Evolutionary conservation across 2,113 vertebrate species (phyloP).

Genomic region (Lepus americanus): DNA sequence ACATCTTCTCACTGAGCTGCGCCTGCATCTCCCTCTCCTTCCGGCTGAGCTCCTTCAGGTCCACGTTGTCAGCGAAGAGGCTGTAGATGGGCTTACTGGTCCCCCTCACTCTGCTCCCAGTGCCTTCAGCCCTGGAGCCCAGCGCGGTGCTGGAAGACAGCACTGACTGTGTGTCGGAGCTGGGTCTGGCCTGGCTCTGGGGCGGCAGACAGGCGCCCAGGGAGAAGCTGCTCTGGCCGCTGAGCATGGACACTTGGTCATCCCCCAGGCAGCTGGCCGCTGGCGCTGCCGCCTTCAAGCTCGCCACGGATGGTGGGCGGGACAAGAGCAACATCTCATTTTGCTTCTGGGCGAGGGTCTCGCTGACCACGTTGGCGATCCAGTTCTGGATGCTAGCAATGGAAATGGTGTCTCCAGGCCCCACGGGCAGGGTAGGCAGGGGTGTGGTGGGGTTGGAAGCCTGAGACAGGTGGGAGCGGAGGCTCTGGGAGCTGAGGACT

Average conservation of each 20-base stretch:
- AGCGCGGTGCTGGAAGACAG: constrained; percentile 87
- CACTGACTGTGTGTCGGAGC: constrained; percentile 85
- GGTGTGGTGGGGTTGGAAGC: constrained; percentile 81
- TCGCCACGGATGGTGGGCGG: constrained; percentile 85
- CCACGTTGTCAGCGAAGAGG: constrained; percentile 95
- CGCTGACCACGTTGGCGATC: constrained; percentile 95
- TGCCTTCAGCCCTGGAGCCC: constrained; percentile 73
- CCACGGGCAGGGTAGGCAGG: constrained; percentile 87
- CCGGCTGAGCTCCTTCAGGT: constrained; percentile 92
- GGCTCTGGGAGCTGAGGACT: constrained; percentile 90
- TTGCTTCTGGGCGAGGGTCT: constrained; percentile 96
- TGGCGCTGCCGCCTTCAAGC: constrained; percentile 76
- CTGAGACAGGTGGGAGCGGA: constrained; percentile 89
- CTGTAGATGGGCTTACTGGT: constrained; percentile 95
- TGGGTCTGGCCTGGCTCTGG: constrained; percentile 70
- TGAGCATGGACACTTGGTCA: constrained; percentile 90
- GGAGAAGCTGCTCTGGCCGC: constrained; percentile 88
- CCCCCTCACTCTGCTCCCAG: constrained; percentile 86
- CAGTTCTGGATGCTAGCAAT: constrained; percentile 96
- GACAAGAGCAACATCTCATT: constrained; percentile 90
- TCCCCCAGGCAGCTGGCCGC: constrained; percentile 85
- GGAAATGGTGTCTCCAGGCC: constrained; percentile 92
- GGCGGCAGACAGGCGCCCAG: constrained; percentile 80
- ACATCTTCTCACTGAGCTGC: constrained; percentile 94
- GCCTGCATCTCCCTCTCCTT: constrained; percentile 94